Base-by-base conservation (phyloP, 2,113 vertebrate genomes). In the Orthonyx spaldingii region DNA sequence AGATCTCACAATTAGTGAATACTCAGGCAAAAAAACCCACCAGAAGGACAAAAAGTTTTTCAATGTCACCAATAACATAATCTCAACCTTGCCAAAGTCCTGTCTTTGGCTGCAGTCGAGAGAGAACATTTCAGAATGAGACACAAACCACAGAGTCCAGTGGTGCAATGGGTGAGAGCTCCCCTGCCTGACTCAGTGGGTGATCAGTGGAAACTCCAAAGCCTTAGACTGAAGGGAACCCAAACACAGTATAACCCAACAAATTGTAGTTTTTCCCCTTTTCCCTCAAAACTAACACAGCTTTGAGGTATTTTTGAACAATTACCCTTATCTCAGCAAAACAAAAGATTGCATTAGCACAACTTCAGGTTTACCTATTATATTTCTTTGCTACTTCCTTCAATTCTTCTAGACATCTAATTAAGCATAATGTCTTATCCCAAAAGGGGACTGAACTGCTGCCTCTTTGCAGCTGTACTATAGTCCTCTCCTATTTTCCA, bases 41-140 rank as follows among this genome's bases (percentile, higher is more conserved):
- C 9, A 78, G n/a, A 17, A 78, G 50, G 16, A 64, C 3, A 3
- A 41, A 12, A 65, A 69, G 4, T 32, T 69, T 92, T 72, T 44
- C 23, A 23, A 0, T 46, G 41, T 55, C 44, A 71, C 26, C 0
- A 0, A 35, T 50, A 90, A 49, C 8, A 46, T 5, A 44, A 39
- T 44, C 33, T 77, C 71, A 93, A 1, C 19, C 35, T 60, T 64
- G 21, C 27, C 22, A 9, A 39, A 86, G 26, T 33, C 33, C n/a
- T 71, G 0, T 10, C 33, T 77, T 68, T 76, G 46, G 30, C 53
- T 80, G 41, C 20, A 55, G 32, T 8, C 47, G 27, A 13, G 8
- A 50, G 27, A 82, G 5, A 50, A 8, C 28, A 53, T 39, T 91
- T 74, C 71, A 76, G 63, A 63, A 47, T 4, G 14, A 90, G 30